Base-by-base conservation (phyloP, 2,797 vertebrate genomes). In the Myiotriccus ornatus region DNA sequence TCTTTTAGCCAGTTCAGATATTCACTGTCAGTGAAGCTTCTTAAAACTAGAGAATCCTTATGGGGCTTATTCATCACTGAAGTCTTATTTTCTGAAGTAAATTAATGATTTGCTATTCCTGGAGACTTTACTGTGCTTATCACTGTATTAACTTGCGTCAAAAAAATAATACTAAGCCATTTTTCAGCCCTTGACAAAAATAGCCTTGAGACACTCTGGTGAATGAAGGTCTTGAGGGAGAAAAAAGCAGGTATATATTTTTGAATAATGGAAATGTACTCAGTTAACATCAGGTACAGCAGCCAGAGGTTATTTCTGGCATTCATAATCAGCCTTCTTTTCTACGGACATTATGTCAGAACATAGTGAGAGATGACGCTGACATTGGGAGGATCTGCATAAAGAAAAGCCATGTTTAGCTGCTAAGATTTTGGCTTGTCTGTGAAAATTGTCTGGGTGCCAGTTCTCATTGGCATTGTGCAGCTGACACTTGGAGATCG, bases 101-200 rank as follows among this genome's bases (percentile, higher is more conserved):
- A 97, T 98, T 97, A 97, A 97, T 97, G 97, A 97, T 97, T 94
- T 97, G 94, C 57, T 97, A 95, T 97, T 97, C 84, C 90, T 95
- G 89, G 83, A 89, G 95, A 96, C 68, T 97, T 97, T 95, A 94
- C 84, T 93, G 63, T 96, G 92, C 96, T 98, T 98, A 98, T 97
- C 96, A 97, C 78, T 95, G 90, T 97, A 97, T 97, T 98, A 97
- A 96, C 94, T 97, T 93, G 94, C 92, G 97, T 97, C 92, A 97
- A 97, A 97, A 97, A 97, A 95, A 95, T 96, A 91, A 92, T 81
- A 89, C 63, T 70, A 90, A 97, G 93, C 80, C 89, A 96, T 98
- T 98, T 97, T 97, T 97, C 97, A 97, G 97, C 79, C 75, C 53
- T 69, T 95, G 96, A 96, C 94, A 96, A 96, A 95, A 97, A 96